Evolutionary conservation across 2,797 vertebrate genomes (phyloP).

Genomic region (Diplodus puntazzo): DNA sequence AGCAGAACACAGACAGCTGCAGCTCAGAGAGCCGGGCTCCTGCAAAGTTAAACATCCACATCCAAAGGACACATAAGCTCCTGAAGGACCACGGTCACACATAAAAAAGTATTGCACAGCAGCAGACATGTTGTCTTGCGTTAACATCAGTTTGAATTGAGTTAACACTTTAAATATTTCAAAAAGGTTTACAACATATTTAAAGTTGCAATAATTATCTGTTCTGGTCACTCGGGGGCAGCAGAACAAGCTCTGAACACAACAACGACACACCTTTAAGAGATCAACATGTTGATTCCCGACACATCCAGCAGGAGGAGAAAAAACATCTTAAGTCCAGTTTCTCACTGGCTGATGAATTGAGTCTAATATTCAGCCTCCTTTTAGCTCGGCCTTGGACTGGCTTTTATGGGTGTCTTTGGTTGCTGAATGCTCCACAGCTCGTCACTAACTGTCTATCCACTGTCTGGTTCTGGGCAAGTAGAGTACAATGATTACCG

Average conservation of each 20-base stretch:
- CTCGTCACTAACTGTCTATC: background rate
- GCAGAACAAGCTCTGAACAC: background rate
- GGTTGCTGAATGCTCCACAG: background rate
- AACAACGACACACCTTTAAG: background rate
- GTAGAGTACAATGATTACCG: too few species aligned
- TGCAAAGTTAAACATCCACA: background rate
- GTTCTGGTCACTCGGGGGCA: background rate
- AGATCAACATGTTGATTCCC: background rate
- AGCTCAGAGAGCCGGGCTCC: background rate
- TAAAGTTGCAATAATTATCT: background rate
- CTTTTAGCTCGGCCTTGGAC: background rate
- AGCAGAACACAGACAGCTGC: constrained; percentile 6
- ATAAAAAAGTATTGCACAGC: background rate
- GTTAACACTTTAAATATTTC: background rate
- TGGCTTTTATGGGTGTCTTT: background rate
- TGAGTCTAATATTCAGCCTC: background rate
- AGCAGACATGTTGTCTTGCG: background rate
- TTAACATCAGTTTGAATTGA: background rate
- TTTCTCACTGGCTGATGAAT: too few species aligned
- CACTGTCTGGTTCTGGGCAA: background rate
- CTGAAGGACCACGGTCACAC: background rate
- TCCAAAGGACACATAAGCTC: background rate
- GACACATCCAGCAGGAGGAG: background rate
- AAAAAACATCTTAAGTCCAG: background rate
- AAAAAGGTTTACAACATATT: background rate